A percentile compares a stretch with the other conserved stretches of the same genome.
phyloP scores from a whole-genome alignment of 2,113 vertebrate genomes.

The Thermophis baileyi region DNA sequence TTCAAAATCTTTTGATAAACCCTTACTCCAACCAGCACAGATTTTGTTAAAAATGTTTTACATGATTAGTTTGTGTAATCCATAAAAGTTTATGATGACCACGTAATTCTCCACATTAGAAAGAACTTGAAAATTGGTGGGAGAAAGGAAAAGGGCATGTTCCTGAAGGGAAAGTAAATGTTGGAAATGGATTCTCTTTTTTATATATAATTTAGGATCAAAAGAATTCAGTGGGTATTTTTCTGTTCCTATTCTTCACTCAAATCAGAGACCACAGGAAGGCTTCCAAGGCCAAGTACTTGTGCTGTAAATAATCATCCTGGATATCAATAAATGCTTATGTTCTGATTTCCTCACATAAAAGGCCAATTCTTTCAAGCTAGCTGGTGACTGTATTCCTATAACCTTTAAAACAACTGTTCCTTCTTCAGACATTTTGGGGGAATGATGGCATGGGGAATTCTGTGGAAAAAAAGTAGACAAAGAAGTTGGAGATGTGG shows the following conservation, averaged over 20 bases:
- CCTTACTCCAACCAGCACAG: not conserved
- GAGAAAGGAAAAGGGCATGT: not conserved
- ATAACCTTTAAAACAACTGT: not conserved
- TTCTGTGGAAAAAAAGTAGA: not conserved
- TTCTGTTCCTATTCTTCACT: not conserved
- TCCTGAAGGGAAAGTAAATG: not conserved
- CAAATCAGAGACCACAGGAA: not conserved
- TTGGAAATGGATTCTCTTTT: not conserved
- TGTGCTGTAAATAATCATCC: not conserved
- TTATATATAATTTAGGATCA: not conserved
- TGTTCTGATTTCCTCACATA: not conserved
- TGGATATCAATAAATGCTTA: not conserved
- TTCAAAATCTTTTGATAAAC: not conserved
- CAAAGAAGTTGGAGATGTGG: not conserved
- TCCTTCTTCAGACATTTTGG: conserved; percentile 21
- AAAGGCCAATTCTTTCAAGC: not conserved
- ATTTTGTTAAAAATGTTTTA: not conserved
- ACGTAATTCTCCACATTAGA: not conserved
- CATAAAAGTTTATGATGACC: not conserved
- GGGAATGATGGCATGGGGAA: not conserved
- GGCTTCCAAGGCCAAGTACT: not conserved
- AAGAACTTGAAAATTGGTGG: not conserved
- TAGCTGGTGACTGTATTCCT: conserved; percentile 22
- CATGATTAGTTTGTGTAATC: not conserved
- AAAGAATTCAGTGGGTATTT: not conserved